Conservation (phyloP, 2,888 invertebrate species). For the Alloplasta piceator region DNA sequence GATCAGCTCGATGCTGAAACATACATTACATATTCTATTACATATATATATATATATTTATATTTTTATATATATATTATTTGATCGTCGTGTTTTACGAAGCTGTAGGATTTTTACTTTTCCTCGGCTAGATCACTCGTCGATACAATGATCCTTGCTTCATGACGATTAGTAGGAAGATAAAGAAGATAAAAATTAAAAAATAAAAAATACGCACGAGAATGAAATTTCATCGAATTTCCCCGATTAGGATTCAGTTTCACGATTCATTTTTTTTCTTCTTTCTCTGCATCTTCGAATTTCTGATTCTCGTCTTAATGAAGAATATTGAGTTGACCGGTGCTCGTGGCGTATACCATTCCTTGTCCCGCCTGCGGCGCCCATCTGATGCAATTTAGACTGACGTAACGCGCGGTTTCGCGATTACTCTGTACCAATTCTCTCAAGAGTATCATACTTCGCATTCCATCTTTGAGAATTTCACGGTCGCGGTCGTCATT, state of each 20-base stretch:
- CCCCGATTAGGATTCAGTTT: constrained; percentile 27
- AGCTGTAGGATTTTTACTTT: constrained; percentile 59
- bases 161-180: constrained; percentile 38
- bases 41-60: constrained; percentile 41
- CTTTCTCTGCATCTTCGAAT: neutral
- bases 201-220: constrained; percentile 66
- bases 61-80: constrained; percentile 70
- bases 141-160: constrained; percentile 54
- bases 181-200: constrained; percentile 51
- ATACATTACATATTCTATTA: constrained; percentile 6
- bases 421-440: constrained; percentile 88
- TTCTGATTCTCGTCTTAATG: constrained; percentile 68
- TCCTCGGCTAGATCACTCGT: constrained; percentile 60
- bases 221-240: constrained; percentile 54
- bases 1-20: neutral
- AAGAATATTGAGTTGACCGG: constrained; percentile 91
- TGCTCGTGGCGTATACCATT: constrained; percentile 93
- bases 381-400: constrained; percentile 94
- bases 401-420: constrained; percentile 87
- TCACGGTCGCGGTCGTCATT: constrained; percentile 52
- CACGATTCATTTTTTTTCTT: constrained; percentile 5
- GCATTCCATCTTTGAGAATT: constrained; percentile 72
- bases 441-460: constrained; percentile 85
- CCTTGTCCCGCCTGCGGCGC: constrained; percentile 93
- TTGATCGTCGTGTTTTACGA: constrained; percentile 64